Evolutionary conservation across 2,888 invertebrate genomes (phyloP).

Genomic region (Amphipoea oculea): DNA sequence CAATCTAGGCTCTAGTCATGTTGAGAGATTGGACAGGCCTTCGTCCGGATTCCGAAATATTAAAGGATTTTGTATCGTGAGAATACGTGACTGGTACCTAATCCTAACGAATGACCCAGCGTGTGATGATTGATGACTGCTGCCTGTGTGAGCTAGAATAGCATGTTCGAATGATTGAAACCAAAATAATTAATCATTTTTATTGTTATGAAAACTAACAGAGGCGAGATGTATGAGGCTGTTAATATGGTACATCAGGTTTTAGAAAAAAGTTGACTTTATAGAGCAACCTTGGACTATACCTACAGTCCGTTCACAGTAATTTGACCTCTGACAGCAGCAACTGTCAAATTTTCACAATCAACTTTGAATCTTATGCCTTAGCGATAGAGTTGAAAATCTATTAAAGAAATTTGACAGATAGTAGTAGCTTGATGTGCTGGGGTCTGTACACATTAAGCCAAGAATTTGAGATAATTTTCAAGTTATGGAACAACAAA

Average conservation of each 20-base stretch:
- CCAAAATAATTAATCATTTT: not conserved
- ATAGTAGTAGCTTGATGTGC: no score
- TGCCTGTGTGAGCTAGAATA: not conserved
- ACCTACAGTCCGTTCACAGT: not conserved
- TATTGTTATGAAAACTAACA: not conserved
- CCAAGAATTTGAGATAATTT: no score
- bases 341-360: no score
- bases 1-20: conserved; percentile 16
- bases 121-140: conserved; percentile 43
- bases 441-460: no score
- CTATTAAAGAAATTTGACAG: no score
- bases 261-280: not conserved
- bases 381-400: no score
- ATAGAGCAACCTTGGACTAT: not conserved
- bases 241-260: not conserved
- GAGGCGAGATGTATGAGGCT: no score
- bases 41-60: conserved; percentile 36
- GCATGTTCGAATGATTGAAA: conserved; percentile 26
- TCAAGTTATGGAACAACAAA: no score
- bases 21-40: conserved; percentile 30
- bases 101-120: conserved; percentile 24
- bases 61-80: conserved; percentile 35
- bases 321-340: not conserved
- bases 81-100: conserved; percentile 30
- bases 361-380: no score